A percentile compares a stretch with the other conserved stretches of the same genome.
These are phyloP conservation scores for Adela reaumurella DNA, from an alignment of 2,888 invertebrate species.

Conservation along the genomic window DNA sequence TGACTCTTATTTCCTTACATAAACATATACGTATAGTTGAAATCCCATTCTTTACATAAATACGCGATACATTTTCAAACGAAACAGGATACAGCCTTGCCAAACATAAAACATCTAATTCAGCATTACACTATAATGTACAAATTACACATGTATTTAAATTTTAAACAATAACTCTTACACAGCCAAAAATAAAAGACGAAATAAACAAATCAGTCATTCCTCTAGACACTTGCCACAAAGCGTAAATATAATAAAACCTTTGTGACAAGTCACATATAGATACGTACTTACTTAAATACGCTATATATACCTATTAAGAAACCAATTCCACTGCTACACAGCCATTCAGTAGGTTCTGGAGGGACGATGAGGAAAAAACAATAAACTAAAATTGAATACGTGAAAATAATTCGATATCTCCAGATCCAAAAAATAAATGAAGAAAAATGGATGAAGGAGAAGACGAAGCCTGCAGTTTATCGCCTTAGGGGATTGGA, in stretches of 20 bases:
- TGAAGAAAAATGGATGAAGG: too few relatives aligned
- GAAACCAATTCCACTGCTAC: constrained; percentile 56
- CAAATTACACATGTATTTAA: constrained; percentile 42
- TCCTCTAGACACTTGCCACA: constrained; percentile 38
- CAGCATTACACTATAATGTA: constrained; percentile 37
- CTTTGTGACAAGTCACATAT: constrained; percentile 45
- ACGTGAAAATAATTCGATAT: too few relatives aligned
- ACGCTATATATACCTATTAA: constrained; percentile 38
- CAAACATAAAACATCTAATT: constrained; percentile 44
- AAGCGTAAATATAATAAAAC: constrained; percentile 30
- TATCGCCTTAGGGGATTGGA: too few relatives aligned
- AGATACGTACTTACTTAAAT: constrained; percentile 16
- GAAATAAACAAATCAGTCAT: constrained; percentile 26
- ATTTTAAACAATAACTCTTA: constrained; percentile 15
- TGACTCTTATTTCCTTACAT: too few relatives aligned
- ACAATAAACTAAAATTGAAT: constrained; percentile 2
- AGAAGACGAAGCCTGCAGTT: too few relatives aligned
- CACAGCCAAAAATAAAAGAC: constrained; percentile 16
- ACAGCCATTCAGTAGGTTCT: constrained; percentile 30
- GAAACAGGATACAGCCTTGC: constrained; percentile 40
- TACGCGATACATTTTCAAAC: constrained; percentile 9
- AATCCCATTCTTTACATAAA: too few relatives aligned
- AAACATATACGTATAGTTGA: too few relatives aligned
- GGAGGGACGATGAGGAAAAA: constrained; percentile 4
- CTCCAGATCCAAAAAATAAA: too few relatives aligned